Evolutionary conservation across 2,888 invertebrate species (phyloP), one percentile per base, ranked within the genome.

Genomic region (Agrypnus murinus): DNA sequence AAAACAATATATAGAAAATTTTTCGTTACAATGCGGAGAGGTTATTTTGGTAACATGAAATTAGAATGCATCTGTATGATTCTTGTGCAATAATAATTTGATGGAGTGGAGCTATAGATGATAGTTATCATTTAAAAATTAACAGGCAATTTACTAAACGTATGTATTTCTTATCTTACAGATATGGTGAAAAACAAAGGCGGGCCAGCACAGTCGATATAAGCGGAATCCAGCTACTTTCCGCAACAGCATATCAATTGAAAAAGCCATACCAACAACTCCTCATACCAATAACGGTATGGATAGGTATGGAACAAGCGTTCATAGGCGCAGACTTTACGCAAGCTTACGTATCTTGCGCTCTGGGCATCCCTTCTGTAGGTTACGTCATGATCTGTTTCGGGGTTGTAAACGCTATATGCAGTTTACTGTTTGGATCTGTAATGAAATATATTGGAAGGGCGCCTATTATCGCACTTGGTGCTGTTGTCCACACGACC

Each of bases 321-420:
- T 98, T 97, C 86, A 95, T 97, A 77, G 95, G 95, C 14, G 97
- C 97, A 73, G 95, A 95, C 80, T 95, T 93, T 83, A 95, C 95
- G 5, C 93, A 93, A 88, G 93, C 93, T 84, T 84, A 84, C 77
- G 84, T 85, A 2, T 84, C 86, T 1, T 96, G 96, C 84, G 95
- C 95, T 0, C 86, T 95, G 81, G 96, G 98, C 31, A 94, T 98
- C 59, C 92, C 95, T 77, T 93, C 94, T 80, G 97, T 99, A 59
- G 98, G 99, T 60, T 97, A 96, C 86, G 96, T 98, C 55, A 97
- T 98, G 96, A 97, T 98, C 81, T 96, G 96, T 83, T 98, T 97
- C 85, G 98, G 98, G 1, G 93, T 97, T 0, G 95, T 95, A 38
- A 97, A 97, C 85, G 97, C 98, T 0, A 87, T 95, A 63, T 96